Conservation (phyloP, 2,888 invertebrate genomes). For the Sarcophaga subvicina region DNA sequence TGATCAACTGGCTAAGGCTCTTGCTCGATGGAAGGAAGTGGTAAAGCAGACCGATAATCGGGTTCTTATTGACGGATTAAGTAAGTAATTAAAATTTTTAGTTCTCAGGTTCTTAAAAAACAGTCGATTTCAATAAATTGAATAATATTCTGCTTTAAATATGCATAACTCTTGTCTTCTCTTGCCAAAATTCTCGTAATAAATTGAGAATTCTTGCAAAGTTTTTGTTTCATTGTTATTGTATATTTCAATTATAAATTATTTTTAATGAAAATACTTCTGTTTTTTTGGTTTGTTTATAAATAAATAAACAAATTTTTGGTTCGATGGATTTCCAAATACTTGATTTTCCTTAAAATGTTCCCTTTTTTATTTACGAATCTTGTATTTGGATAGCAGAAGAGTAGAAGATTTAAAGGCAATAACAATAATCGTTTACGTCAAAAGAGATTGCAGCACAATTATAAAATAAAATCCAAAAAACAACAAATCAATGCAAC, state of each 20-base stretch:
- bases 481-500: slow-evolving; percentile 19
- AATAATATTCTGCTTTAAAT: too few relatives aligned
- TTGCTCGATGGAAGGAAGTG: too few relatives aligned
- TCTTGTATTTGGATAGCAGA: not conserved
- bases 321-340: not conserved
- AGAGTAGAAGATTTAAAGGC: slow-evolving; percentile 60
- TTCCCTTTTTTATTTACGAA: not conserved
- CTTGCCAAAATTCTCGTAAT: too few relatives aligned
- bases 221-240: too few relatives aligned
- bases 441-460: slow-evolving; percentile 63
- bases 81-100: too few relatives aligned
- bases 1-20: too few relatives aligned
- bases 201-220: too few relatives aligned
- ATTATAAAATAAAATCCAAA: slow-evolving; percentile 25
- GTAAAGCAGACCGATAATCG: too few relatives aligned
- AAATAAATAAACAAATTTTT: slow-evolving; percentile 6
- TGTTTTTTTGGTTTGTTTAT: not conserved
- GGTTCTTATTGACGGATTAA: too few relatives aligned
- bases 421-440: slow-evolving; percentile 67
- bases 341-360: not conserved
- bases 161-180: too few relatives aligned
- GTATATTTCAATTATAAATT: not conserved
- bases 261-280: not conserved
- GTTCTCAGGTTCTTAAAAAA: too few relatives aligned
- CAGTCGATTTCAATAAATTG: too few relatives aligned